Evolutionary conservation across 2,888 invertebrate genomes (phyloP).

Genomic region (Kuschelorhynchus macadamiae): DNA sequence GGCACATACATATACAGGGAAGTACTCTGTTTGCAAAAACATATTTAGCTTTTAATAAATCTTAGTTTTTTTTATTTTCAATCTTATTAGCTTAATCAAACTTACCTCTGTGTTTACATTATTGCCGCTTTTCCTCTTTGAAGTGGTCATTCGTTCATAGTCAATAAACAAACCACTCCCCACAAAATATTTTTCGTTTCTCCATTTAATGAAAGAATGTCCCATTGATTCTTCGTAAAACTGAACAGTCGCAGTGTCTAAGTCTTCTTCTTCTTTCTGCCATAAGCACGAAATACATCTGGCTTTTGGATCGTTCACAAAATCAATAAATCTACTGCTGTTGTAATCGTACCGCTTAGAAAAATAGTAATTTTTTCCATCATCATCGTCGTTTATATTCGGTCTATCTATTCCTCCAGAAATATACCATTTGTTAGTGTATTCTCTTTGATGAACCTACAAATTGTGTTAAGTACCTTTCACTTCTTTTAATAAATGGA

Average conservation of each 20-base stretch:
- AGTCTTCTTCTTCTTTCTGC: constrained; percentile 32
- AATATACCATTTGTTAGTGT: constrained; percentile 7
- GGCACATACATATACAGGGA: no score
- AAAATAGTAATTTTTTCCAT: constrained; percentile 34
- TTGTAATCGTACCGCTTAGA: constrained; percentile 40
- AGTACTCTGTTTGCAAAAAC: no score
- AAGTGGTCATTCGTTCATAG: constrained; percentile 32
- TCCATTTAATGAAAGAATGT: constrained; percentile 29
- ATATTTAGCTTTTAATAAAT: no score
- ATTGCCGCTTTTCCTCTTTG: constrained; percentile 1
- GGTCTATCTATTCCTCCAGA: constrained; percentile 22
- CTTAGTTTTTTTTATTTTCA: no score
- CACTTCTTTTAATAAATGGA: no score
- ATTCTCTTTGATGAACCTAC: constrained; percentile 27
- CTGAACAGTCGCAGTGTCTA: constrained; percentile 19
- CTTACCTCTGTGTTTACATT: not conserved
- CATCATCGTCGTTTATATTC: constrained; percentile 21
- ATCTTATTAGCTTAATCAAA: no score
- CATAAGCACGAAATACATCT: constrained; percentile 42
- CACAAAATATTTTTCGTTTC: constrained; percentile 31
- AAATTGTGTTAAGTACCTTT: no score
- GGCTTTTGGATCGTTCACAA: constrained; percentile 16
- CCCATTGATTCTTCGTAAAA: constrained; percentile 27
- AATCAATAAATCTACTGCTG: constrained; percentile 38
- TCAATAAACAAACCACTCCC: constrained; percentile 42